phyloP scores from a whole-genome alignment of 2,888 invertebrate species.

The Lysandra bellargus region DNA sequence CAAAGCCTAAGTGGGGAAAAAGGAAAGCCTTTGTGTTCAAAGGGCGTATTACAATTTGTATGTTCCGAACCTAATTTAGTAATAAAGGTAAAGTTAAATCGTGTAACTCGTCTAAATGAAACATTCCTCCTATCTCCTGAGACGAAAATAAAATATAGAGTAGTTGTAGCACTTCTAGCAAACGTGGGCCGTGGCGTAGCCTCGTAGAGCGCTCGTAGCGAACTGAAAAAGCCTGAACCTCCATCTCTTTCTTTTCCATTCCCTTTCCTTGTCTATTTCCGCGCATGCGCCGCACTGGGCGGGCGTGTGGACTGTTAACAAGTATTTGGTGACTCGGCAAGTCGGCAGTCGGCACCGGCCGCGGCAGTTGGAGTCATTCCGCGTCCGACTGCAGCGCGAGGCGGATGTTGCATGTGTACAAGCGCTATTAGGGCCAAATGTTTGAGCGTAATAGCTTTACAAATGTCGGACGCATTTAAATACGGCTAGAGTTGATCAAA shows the following conservation, averaged over 20 bases:
- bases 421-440: not conserved
- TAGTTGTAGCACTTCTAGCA: not conserved
- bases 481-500: not conserved
- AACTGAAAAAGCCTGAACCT: not conserved
- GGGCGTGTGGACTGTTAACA: conserved; percentile 2
- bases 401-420: not conserved
- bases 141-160: conserved; percentile 15
- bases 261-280: conserved; percentile 5
- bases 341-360: too few species aligned
- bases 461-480: not conserved
- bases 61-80: not conserved
- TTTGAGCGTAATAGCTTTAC: not conserved
- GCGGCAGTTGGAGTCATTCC: not conserved
- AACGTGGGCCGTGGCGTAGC: not conserved
- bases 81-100: not conserved
- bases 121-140: not conserved
- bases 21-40: not conserved
- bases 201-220: conserved; percentile 4
- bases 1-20: not conserved
- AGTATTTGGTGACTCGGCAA: conserved; percentile 1
- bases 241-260: not conserved
- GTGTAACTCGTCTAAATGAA: not conserved
- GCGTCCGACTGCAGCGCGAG: not conserved
- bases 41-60: not conserved
- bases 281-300: not conserved